Evolutionary conservation across 2,113 vertebrate genomes (phyloP), one percentile per base, ranked within the genome.

Genomic region (Corvus hawaiiensis): DNA sequence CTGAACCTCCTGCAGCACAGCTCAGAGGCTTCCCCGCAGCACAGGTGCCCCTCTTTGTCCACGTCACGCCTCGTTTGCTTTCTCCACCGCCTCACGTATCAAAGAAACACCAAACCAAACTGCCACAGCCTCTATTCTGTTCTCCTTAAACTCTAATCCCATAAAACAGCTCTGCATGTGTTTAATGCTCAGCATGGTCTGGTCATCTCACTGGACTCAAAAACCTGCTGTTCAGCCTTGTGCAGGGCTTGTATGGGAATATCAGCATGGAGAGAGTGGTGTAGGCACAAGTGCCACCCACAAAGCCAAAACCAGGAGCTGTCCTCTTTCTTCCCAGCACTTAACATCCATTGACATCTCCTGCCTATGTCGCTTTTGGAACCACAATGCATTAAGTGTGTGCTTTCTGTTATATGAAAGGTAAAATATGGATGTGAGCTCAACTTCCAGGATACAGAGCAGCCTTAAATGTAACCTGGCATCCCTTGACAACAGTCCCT

Each of bases 351-450:
- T 13, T 78, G 67, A 30, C 0, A 0, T 55, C 82, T 79, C 48
- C n/a, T 58, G 59, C 35, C 62, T 46, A 9, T 0, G 13, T 48
- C 32, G 32, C 12, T 52, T 49, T 61, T 58, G 82, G 58, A 77
- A 51, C 33, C 54, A 30, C 7, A 15, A 3, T 0, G 1, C 32
- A 44, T 46, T 19, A 0, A 8, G 9, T 59, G 0, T 11, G 9
- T 59, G 37, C 67, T 46, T 76, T 26, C 51, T 35, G 20, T 55
- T 51, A 27, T 22, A 5, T 11, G 32, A 21, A 59, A 11, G n/a
- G 44, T 8, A 26, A 35, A 17, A 51, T 2, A 1, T 3, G 27
- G 55, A n/a, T 75, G 11, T 39, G 64, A 59, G 8, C n/a, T 51
- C 1, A 2, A 16, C 66, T 73, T 51, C 30, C 46, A 69, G 20